These are phyloP conservation scores for Carcina quercana DNA, from an alignment of 2,888 invertebrate genomes.

Conservation along the genomic window DNA sequence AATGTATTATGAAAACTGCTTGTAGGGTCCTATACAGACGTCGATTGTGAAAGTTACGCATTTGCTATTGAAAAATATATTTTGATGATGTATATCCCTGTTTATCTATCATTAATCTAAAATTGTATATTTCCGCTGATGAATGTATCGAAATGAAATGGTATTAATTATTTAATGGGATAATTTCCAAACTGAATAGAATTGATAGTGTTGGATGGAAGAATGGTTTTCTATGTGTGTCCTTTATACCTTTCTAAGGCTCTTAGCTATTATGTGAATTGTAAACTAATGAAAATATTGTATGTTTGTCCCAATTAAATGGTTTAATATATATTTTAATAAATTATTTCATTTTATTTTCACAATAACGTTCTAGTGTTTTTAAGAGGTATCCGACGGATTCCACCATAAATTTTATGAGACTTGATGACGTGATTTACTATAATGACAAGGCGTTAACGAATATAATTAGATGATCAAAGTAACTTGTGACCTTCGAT, in stretches of 20 bases:
- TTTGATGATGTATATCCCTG: slow-evolving; percentile 23
- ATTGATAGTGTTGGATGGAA: slow-evolving; percentile 40
- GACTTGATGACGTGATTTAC: too few species aligned
- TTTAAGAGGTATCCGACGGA: too few species aligned
- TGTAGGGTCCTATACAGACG: slow-evolving; percentile 18
- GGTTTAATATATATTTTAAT: slow-evolving; percentile 75
- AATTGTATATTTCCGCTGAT: slow-evolving; percentile 42
- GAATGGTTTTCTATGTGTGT: slow-evolving; percentile 53
- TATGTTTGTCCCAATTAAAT: slow-evolving; percentile 73
- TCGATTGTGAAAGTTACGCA: slow-evolving; percentile 25
- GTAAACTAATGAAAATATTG: slow-evolving; percentile 73
- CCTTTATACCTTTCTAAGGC: slow-evolving; percentile 67
- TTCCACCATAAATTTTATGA: too few species aligned
- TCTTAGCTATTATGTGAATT: slow-evolving; percentile 60
- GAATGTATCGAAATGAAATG: slow-evolving; percentile 31
- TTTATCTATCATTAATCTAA: slow-evolving; percentile 33
- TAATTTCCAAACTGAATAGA: slow-evolving; percentile 26
- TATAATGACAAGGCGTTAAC: too few species aligned
- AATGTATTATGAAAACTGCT: slow-evolving; percentile 6
- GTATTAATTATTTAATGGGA: slow-evolving; percentile 33
- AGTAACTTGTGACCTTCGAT: too few species aligned
- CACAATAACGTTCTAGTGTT: too few species aligned
- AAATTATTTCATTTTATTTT: slow-evolving; percentile 29
- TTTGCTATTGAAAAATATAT: slow-evolving; percentile 29
- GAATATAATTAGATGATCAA: too few species aligned